Evolutionary conservation across 2,888 invertebrate genomes (phyloP).

Genomic region (Orchesellides sinensis): DNA sequence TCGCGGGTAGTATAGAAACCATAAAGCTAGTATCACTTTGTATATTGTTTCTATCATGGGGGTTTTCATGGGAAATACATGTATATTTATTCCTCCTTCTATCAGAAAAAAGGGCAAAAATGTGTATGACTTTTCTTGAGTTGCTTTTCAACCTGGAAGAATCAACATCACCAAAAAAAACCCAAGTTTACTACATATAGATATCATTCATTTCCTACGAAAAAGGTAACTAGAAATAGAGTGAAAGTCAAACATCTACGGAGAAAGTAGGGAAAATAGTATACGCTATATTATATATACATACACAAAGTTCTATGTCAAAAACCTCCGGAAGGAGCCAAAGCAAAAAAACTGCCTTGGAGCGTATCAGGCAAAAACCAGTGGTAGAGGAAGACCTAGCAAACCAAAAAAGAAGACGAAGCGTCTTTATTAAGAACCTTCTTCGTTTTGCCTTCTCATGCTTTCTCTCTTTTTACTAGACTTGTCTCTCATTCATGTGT

Average conservation of each 20-base stretch:
- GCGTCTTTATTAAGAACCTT: constrained; percentile 56
- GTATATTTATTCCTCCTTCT: background rate
- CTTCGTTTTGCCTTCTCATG: background rate
- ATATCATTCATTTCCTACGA: too few species aligned
- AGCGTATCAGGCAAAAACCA: constrained; percentile 22
- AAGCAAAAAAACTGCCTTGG: constrained; percentile 18
- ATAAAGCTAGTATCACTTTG: background rate
- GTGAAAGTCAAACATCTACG: too few species aligned
- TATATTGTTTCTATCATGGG: too few species aligned
- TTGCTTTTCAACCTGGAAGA: background rate
- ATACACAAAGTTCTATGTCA: background rate
- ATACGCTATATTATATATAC: too few species aligned
- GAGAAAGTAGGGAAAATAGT: too few species aligned
- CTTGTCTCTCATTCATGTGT: constrained; percentile 6
- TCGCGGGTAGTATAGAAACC: too few species aligned
- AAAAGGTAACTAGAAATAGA: too few species aligned
- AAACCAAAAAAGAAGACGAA: constrained; percentile 17
- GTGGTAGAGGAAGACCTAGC: background rate
- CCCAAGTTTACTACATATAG: too few species aligned
- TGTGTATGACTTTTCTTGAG: background rate
- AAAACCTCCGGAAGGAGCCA: too few species aligned
- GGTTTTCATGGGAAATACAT: background rate
- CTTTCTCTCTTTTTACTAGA: constrained; percentile 19
- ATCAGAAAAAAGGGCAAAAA: constrained; percentile 23
- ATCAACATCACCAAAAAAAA: too few species aligned